Percentiles rank a stretch among this genome's conserved stretches.
Evolutionary conservation across 1,140 invertebrate species (phyloP).

Genomic region (Diorhabda elongata): DNA sequence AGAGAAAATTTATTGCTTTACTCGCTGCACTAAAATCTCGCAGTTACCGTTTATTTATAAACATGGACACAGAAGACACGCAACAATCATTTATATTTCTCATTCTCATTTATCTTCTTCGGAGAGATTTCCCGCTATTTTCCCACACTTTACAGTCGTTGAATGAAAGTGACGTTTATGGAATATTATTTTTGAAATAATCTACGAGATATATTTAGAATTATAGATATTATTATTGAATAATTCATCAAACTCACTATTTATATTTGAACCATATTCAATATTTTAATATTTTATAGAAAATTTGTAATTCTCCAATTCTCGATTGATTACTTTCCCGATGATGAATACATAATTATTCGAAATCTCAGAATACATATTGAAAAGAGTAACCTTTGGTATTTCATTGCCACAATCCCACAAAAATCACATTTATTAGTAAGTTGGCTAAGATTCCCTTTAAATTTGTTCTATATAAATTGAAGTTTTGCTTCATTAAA

Average conservation of each 20-base stretch:
- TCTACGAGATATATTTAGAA: not conserved
- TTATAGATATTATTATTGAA: not conserved
- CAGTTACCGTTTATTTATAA: too few relatives aligned
- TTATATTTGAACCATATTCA: not conserved
- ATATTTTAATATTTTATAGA: not conserved
- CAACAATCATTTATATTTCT: too few relatives aligned
- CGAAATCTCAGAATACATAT: not conserved
- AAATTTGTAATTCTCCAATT: not conserved
- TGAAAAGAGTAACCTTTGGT: not conserved
- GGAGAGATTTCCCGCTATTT: too few relatives aligned
- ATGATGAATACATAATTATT: not conserved
- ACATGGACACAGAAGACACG: too few relatives aligned
- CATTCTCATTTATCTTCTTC: too few relatives aligned
- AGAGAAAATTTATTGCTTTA: too few relatives aligned
- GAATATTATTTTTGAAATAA: not conserved
- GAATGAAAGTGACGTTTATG: not conserved
- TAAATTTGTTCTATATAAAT: too few relatives aligned
- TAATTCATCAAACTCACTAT: not conserved
- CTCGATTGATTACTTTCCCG: not conserved
- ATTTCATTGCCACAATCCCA: too few relatives aligned
- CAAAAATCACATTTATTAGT: not conserved
- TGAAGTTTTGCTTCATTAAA: too few relatives aligned
- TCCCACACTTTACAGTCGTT: too few relatives aligned
- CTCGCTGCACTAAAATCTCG: too few relatives aligned
- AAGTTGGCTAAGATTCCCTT: not conserved